Evolutionary conservation across 2,797 vertebrate species (phyloP), one percentile per base, ranked within the genome.

Genomic region (Cirrhinus mrigala): DNA sequence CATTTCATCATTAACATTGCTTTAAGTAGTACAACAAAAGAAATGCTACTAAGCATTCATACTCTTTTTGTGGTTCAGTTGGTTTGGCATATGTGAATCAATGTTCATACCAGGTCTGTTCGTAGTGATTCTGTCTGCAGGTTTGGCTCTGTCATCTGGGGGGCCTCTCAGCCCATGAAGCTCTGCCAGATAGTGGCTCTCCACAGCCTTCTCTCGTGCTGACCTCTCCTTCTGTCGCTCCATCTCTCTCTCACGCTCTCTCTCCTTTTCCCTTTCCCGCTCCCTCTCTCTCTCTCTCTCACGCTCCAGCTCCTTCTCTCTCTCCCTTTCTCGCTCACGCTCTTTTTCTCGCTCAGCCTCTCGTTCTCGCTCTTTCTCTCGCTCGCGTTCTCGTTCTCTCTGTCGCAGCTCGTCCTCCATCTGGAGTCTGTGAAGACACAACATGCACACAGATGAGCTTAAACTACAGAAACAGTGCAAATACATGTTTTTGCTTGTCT

Each of bases 351-450:
- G 90, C 87, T 97, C 97, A 2, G 95, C 92, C 89, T 94, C 95
- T 1, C 91, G 78, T 90, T 95, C 95, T 0, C 75, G 86, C 87
- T 95, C 95, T 0, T 92, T 88, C 78, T 94, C 94, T 20, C 86
- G 79, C 82, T 94, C 95, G 0, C 94, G 92, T 81, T 90, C 91
- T 46, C 89, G 46, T 86, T 96, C 95, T 33, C 95, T 91, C 88
- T 95, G 94, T 29, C 95, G 94, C 89, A 99, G 94, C 92, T 99
- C 98, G 20, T 98, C 97, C n/a, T 98, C 98, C 94, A 99, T 95
- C 90, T 99, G 98, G 89, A 98, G 94, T 94, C 98, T 99, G 88
- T 79, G 66, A 56, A 80, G 80, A 89, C 0, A 82, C 27, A 79
- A 83, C 24, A 84, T 58, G 66, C 22, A 29, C 54, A 88, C 0